Base-by-base conservation (phyloP, 2,797 vertebrate genomes). In the Lacerta agilis region DNA sequence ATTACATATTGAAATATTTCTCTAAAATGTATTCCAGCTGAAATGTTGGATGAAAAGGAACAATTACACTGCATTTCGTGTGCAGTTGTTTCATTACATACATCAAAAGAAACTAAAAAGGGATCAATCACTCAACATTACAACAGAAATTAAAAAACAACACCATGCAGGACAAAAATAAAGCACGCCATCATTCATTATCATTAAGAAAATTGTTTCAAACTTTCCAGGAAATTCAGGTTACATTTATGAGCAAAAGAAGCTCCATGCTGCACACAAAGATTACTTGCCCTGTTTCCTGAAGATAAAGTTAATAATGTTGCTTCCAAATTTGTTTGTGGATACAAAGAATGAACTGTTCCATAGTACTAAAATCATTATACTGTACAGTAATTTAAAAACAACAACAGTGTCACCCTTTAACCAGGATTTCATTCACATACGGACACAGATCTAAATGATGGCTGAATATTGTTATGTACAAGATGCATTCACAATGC, bases 291-390 rank as follows among this genome's bases (percentile, higher is more conserved):
- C 13, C 87, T 95, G 90, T 13, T 88, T 72, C 33, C 17, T 55
- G 81, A 90, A 92, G 88, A 91, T 89, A 93, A 94, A 92, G 79
- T 38, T 88, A 91, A 89, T 18, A 0, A 0, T 38, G 38, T 76
- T 77, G 64, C n/a, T 87, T 90, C 79, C 61, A 81, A 43, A 15
- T 86, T 49, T n/a, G 8, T 72, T 1, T 66, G 88, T 67, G 78
- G 72, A 86, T 29, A 81, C 2, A 1, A 23, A 41, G 7, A 69
- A 45, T 38, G 81, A 10, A 33, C 33, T 11, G 69, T n/a, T 27
- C 3, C 33, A 38, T 38, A 17, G 36, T 41, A 67, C 27, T 67
- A 67, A 67, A 67, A 75, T 43, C 7, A 25, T 23, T 41, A 23
- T 41, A 41, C 5, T 75, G 10, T 7, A 45, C 18, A 43, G 73